Evolutionary conservation across 2,797 vertebrate species (phyloP).

Genomic region (Gallinago solitaria): DNA sequence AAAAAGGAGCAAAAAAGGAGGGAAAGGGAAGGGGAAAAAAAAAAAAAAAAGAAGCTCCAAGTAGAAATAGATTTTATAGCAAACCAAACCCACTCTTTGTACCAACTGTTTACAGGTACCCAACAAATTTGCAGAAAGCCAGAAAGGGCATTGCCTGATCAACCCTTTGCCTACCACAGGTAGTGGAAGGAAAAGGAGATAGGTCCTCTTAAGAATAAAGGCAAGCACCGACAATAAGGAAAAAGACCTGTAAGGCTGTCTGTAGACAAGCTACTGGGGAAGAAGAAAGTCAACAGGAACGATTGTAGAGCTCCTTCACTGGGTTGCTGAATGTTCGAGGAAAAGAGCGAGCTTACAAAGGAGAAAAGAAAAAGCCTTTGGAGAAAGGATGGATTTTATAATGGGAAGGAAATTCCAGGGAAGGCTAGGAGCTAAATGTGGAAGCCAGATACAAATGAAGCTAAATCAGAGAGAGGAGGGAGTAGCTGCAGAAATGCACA

Average conservation of each 20-base stretch:
- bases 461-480: neutral
- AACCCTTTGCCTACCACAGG: neutral
- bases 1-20: neutral
- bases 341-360: neutral
- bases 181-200: neutral
- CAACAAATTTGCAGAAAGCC: neutral
- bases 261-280: neutral
- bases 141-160: fast-evolving
- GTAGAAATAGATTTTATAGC: neutral
- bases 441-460: neutral
- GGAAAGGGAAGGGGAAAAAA: too few species aligned
- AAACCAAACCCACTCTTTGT: neutral
- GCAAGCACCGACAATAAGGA: neutral
- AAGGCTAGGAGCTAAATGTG: neutral
- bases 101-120: neutral
- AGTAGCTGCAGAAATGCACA: neutral
- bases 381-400: neutral
- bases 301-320: neutral
- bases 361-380: neutral
- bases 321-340: neutral
- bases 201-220: neutral
- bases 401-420: neutral
- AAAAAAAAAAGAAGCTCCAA: neutral
- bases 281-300: neutral
- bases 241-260: neutral